Percentiles rank a stretch among this genome's conserved stretches.
Conservation (phyloP, 2,797 vertebrate genomes). For the Lutjanus campechanus region DNA sequence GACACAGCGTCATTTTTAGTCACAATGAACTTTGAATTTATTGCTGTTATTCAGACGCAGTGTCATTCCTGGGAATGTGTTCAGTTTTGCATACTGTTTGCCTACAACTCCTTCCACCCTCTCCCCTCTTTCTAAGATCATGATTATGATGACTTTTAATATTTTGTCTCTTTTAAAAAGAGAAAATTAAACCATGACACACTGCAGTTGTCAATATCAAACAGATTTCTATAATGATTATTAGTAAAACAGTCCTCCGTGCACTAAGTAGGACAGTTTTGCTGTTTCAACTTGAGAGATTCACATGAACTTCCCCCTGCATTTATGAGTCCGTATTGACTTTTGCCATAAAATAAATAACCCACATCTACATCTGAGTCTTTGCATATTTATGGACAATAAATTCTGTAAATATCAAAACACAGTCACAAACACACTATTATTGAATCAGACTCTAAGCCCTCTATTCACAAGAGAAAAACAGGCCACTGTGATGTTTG, state of each 20-base stretch:
- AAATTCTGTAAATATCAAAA: background rate
- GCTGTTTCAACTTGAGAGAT: background rate
- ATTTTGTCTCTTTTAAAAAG: background rate
- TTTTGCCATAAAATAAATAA: background rate
- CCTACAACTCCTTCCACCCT: background rate
- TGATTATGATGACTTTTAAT: background rate
- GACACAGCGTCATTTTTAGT: fast-evolving
- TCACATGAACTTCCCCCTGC: background rate
- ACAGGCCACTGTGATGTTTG: background rate
- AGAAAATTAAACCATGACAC: background rate
- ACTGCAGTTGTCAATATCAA: background rate
- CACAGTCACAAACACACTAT: background rate
- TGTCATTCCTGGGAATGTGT: background rate
- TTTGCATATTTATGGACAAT: background rate
- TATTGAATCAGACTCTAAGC: background rate
- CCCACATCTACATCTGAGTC: background rate
- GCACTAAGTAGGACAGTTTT: background rate
- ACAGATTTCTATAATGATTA: background rate
- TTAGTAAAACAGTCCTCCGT: background rate
- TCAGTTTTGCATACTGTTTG: background rate
- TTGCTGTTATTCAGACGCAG: background rate
- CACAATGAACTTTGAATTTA: conserved; percentile 34
- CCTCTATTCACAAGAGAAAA: background rate
- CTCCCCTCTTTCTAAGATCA: background rate
- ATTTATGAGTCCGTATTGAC: background rate